phyloP scores from a whole-genome alignment of 2,797 vertebrate genomes.

The Hemibagrus guttatus region DNA sequence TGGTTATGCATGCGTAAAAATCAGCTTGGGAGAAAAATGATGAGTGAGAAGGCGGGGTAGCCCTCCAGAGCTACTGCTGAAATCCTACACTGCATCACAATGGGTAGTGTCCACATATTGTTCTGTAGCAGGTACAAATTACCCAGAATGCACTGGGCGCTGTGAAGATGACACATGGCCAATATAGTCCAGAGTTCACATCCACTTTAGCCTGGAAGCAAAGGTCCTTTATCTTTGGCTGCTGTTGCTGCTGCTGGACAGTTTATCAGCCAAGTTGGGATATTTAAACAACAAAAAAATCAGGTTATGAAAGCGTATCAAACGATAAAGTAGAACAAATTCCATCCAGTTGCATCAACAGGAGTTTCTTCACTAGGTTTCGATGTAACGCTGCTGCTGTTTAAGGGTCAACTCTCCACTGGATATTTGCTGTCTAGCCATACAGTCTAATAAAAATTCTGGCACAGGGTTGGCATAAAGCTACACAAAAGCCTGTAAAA shows the following conservation, averaged over 20 bases:
- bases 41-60: not conserved
- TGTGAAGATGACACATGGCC: not conserved
- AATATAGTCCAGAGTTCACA: not conserved
- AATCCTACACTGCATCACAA: constrained; percentile 8
- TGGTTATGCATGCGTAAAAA: not conserved
- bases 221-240: not conserved
- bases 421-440: not conserved
- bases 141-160: constrained; percentile 7
- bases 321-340: not conserved
- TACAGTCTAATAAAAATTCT: not conserved
- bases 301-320: not conserved
- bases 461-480: not conserved
- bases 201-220: not conserved
- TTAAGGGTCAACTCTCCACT: not conserved
- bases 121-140: not conserved
- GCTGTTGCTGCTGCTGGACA: not conserved
- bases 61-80: not conserved
- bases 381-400: not conserved
- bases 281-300: not conserved
- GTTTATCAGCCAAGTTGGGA: not conserved
- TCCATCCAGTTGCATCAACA: not conserved
- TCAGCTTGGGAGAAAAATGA: not conserved
- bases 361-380: not conserved
- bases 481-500: not conserved
- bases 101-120: not conserved